Percentiles rank a stretch among this genome's conserved stretches.
Evolutionary conservation across 2,113 vertebrate species (phyloP).

Genomic region (Lontra canadensis): DNA sequence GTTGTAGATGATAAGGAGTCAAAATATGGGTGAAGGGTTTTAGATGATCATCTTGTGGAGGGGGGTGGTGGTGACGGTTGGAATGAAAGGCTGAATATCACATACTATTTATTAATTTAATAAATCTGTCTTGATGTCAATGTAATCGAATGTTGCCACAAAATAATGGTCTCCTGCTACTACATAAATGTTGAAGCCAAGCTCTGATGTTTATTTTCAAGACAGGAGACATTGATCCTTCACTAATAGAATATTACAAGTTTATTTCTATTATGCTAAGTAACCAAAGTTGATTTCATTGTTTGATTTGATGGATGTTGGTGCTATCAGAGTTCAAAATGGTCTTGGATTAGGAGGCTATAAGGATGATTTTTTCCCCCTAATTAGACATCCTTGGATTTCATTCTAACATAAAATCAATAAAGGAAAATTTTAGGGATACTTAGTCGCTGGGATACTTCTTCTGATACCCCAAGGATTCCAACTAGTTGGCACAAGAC

Average conservation of each 20-base stretch:
- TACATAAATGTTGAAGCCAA: conserved; percentile 77
- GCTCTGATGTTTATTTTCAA: conserved; percentile 80
- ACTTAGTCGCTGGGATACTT: conserved; percentile 5
- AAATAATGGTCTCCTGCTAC: conserved; percentile 79
- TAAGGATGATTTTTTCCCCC: background rate
- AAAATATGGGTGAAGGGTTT: conserved; percentile 2
- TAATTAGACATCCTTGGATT: conserved; percentile 31
- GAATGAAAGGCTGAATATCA: conserved; percentile 66
- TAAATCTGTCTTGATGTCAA: conserved; percentile 78
- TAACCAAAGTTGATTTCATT: conserved; percentile 77
- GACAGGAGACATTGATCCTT: conserved; percentile 80
- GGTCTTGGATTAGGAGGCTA: background rate
- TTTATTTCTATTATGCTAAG: conserved; percentile 78
- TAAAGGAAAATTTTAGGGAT: conserved; percentile 47
- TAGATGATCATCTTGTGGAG: conserved; percentile 53
- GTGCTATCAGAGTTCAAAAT: conserved; percentile 60
- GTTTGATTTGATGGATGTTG: conserved; percentile 75
- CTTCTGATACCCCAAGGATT: background rate
- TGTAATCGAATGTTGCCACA: conserved; percentile 80
- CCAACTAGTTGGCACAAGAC: conserved; percentile 13
- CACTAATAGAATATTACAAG: conserved; percentile 75
- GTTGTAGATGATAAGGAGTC: conserved; percentile 25
- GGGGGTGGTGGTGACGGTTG: background rate
- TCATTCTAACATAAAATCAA: conserved; percentile 64
- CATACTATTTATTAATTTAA: conserved; percentile 79